A percentile compares a stretch with the other conserved stretches of the same genome.
Conservation (phyloP, 2,113 vertebrate species). For the Catharus bicknelli region DNA sequence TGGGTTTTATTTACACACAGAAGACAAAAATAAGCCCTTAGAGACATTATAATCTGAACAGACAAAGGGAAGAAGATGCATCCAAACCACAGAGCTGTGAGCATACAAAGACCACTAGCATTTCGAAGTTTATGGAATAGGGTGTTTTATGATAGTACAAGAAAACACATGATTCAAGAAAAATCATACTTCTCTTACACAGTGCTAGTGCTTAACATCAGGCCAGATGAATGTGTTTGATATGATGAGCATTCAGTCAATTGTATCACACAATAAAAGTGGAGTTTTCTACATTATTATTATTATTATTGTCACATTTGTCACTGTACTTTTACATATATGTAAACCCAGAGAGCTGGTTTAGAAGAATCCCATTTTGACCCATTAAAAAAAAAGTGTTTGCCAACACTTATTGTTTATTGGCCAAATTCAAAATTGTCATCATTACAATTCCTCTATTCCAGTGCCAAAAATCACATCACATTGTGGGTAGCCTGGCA, state of each 20-base stretch:
- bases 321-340: background rate
- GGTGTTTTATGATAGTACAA: background rate
- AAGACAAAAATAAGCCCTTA: background rate
- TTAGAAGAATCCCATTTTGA: background rate
- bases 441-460: background rate
- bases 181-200: background rate
- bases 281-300: background rate
- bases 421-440: background rate
- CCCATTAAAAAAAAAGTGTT: background rate
- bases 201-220: background rate
- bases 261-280: background rate
- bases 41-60: background rate
- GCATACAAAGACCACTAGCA: background rate
- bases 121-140: background rate
- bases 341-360: background rate
- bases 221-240: background rate
- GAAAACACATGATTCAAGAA: background rate
- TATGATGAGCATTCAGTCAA: background rate
- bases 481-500: background rate
- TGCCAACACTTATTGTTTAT: background rate
- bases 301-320: background rate
- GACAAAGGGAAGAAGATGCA: background rate
- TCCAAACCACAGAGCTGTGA: background rate
- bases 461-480: background rate
- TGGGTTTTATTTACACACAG: background rate